These are phyloP conservation scores for Cebidichthys violaceus DNA, from an alignment of 2,113 vertebrate species.

Conservation along the genomic window DNA sequence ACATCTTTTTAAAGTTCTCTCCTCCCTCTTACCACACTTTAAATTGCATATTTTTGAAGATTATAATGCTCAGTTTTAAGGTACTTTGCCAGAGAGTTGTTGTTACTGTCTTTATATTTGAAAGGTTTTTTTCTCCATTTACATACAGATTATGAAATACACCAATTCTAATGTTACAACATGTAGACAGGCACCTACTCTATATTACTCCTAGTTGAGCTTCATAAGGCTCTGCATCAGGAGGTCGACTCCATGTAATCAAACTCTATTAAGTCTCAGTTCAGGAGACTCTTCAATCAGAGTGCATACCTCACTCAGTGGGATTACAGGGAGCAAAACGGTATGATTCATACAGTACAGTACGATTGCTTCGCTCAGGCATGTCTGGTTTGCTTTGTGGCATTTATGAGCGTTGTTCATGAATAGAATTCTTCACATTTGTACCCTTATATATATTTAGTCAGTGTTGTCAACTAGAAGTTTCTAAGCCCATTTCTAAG, in stretches of 20 bases:
- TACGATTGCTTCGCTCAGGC: not conserved
- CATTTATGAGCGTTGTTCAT: not conserved
- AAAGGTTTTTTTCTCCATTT: not conserved
- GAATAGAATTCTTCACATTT: not conserved
- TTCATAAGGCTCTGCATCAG: slow-evolving; percentile 34
- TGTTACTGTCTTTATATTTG: not conserved
- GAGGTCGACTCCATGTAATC: slow-evolving; percentile 41
- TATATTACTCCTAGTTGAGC: not conserved
- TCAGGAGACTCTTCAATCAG: slow-evolving; percentile 38
- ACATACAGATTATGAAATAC: not conserved
- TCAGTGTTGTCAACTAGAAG: not conserved
- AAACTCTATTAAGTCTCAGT: slow-evolving; percentile 43
- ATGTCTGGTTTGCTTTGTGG: not conserved
- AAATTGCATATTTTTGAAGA: not conserved
- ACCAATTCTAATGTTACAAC: not conserved
- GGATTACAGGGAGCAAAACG: slow-evolving; percentile 4
- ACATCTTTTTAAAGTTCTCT: slow-evolving; percentile 1
- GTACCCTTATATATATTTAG: not conserved
- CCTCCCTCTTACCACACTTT: not conserved
- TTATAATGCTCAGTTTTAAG: not conserved
- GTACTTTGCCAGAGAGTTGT: not conserved
- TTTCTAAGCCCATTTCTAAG: slow-evolving; percentile 6
- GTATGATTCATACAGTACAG: not conserved
- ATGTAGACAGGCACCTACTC: not conserved
- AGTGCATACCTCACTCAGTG: slow-evolving; percentile 2